These are phyloP conservation scores for Solea solea DNA, from an alignment of 2,113 vertebrate species.

Conservation along the genomic window DNA sequence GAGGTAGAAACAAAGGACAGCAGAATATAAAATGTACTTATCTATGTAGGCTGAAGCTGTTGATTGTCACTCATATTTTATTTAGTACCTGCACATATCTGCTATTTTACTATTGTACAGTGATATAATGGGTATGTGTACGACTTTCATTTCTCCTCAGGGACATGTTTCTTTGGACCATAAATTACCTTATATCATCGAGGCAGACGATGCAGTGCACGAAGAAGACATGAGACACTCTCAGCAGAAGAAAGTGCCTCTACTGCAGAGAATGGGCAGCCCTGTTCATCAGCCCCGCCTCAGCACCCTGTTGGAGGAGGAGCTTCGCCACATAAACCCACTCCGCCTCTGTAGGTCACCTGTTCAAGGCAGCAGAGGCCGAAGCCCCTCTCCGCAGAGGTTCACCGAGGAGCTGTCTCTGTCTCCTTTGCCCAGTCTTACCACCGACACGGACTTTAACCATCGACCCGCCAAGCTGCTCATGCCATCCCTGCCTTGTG, in stretches of 20 bases:
- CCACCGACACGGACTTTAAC: constrained; percentile 27
- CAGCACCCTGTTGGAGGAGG: constrained; percentile 86
- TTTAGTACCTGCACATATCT: too few relatives aligned
- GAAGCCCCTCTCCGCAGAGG: constrained; percentile 79
- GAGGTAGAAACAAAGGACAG: too few relatives aligned
- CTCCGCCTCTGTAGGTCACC: constrained; percentile 84
- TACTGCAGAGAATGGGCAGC: constrained; percentile 82
- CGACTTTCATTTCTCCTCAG: constrained; percentile 62
- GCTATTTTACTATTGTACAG: too few relatives aligned
- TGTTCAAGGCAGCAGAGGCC: constrained; percentile 73
- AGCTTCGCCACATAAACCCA: constrained; percentile 84
- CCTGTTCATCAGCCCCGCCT: constrained; percentile 81
- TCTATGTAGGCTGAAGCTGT: too few relatives aligned
- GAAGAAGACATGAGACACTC: constrained; percentile 73
- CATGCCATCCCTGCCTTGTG: constrained; percentile 84
- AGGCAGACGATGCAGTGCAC: constrained; percentile 75
- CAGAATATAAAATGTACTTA: too few relatives aligned
- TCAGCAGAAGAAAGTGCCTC: constrained; percentile 73
- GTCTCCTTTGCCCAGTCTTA: constrained; percentile 5
- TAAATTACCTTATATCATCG: constrained; percentile 84
- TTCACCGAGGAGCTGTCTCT: constrained; percentile 61
- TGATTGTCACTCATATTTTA: too few relatives aligned
- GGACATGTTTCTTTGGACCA: constrained; percentile 77
- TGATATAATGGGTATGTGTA: too few relatives aligned
- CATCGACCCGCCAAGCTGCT: constrained; percentile 86